These are phyloP conservation scores for Borostomias antarcticus DNA, from an alignment of 2,797 vertebrate species.

Conservation along the genomic window DNA sequence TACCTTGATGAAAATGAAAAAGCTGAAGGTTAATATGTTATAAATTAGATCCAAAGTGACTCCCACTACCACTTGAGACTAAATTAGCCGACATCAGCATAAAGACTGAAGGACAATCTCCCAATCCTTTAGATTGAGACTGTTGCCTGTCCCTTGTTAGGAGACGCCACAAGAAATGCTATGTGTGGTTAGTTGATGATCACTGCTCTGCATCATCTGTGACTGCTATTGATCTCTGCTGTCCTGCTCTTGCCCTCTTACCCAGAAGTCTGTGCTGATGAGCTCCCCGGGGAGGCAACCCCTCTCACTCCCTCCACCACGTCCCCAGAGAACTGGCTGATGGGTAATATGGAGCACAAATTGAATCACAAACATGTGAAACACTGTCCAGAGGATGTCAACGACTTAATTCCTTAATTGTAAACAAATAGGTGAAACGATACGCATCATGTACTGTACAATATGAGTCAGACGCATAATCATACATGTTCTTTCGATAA, in stretches of 20 bases:
- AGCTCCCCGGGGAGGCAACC: slow-evolving; percentile 31
- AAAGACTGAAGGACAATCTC: background rate
- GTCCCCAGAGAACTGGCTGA: slow-evolving; percentile 52
- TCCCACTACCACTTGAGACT: background rate
- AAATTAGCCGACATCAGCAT: slow-evolving; percentile 6
- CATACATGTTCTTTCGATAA: background rate
- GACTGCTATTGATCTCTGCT: too few relatives aligned
- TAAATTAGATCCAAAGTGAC: slow-evolving; percentile 12
- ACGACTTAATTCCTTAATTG: slow-evolving; percentile 35
- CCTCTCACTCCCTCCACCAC: slow-evolving; percentile 43
- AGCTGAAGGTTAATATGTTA: slow-evolving; percentile 13
- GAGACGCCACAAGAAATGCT: slow-evolving; percentile 41
- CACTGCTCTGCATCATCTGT: slow-evolving; percentile 56
- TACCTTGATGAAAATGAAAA: slow-evolving; percentile 14
- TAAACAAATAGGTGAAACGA: slow-evolving; percentile 33
- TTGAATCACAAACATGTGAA: slow-evolving; percentile 62
- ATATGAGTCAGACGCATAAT: slow-evolving; percentile 28
- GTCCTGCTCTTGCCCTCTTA: slow-evolving; percentile 38
- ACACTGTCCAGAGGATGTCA: slow-evolving; percentile 45
- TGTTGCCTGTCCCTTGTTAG: slow-evolving; percentile 58
- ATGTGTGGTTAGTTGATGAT: slow-evolving; percentile 61
- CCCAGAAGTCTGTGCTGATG: slow-evolving; percentile 24
- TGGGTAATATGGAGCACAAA: slow-evolving; percentile 55
- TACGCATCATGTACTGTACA: slow-evolving; percentile 31
- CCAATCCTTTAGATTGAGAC: background rate